phyloP scores from a whole-genome alignment of 2,113 vertebrate genomes.

The Prolemur simus region DNA sequence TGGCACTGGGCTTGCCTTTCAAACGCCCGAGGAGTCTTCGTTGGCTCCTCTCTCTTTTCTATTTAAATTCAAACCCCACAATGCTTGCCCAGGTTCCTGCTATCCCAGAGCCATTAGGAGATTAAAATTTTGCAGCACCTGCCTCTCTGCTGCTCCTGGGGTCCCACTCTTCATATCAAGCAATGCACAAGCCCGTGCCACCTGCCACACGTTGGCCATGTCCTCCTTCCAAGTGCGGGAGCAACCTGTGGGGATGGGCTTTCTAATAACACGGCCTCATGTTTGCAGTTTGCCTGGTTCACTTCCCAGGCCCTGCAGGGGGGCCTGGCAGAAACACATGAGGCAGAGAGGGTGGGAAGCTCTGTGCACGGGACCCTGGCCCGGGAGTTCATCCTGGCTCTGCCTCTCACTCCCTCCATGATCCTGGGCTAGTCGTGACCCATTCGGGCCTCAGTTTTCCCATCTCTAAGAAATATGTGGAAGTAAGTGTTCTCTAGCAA shows the following conservation, averaged over 20 bases:
- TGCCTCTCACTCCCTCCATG: not conserved
- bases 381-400: not conserved
- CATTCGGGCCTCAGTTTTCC: not conserved
- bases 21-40: constrained; percentile 6
- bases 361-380: too few relatives aligned
- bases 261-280: not conserved
- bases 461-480: not conserved
- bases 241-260: not conserved
- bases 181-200: not conserved
- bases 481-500: not conserved
- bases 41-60: constrained; percentile 35
- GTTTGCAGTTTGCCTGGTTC: not conserved
- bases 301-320: not conserved
- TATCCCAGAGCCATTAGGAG: not conserved
- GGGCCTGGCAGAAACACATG: not conserved
- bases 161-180: not conserved
- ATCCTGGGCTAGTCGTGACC: too few relatives aligned
- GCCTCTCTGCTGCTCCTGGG: not conserved
- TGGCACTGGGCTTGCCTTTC: constrained; percentile 36
- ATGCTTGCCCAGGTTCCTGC: not conserved
- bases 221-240: not conserved
- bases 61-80: constrained; percentile 50
- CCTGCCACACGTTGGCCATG: not conserved
- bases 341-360: not conserved
- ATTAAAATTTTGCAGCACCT: not conserved